Percentiles rank a stretch among this genome's conserved stretches.
Conservation (phyloP, 2,888 invertebrate species). For the Stenichneumon culpator region DNA sequence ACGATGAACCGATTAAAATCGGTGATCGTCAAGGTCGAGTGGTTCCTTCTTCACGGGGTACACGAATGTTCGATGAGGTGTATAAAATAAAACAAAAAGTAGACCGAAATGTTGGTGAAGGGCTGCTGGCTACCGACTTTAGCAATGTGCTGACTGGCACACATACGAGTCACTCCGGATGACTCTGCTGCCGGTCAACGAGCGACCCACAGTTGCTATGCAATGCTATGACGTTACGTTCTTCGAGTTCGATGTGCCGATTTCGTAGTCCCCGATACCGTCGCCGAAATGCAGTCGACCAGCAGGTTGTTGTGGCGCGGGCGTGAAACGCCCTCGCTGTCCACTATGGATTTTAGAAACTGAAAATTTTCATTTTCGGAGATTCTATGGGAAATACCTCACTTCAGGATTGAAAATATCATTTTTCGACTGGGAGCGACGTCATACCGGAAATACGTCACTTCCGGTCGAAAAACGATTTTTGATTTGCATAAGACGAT, state of each 20-base stretch:
- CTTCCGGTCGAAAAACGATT: too few relatives aligned
- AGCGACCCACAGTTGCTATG: constrained; percentile 80
- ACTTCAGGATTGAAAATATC: too few relatives aligned
- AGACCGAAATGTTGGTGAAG: constrained; percentile 65
- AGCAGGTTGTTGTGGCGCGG: too few relatives aligned
- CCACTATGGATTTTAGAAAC: too few relatives aligned
- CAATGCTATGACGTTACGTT: constrained; percentile 83
- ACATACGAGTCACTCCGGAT: constrained; percentile 79
- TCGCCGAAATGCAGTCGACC: neutral
- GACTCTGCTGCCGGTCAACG: constrained; percentile 79
- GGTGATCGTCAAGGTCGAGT: constrained; percentile 69
- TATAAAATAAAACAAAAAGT: constrained; percentile 36
- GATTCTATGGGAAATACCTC: too few relatives aligned
- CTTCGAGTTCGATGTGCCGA: constrained; percentile 81
- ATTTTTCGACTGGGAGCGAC: too few relatives aligned
- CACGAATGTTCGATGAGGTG: constrained; percentile 24
- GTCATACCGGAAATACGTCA: too few relatives aligned
- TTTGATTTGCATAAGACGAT: too few relatives aligned
- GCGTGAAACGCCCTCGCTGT: too few relatives aligned
- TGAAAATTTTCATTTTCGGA: too few relatives aligned
- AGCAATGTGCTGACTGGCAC: constrained; percentile 57
- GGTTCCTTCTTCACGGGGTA: constrained; percentile 56
- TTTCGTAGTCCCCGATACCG: constrained; percentile 69
- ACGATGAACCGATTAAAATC: constrained; percentile 69
- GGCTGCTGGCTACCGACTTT: constrained; percentile 58